Evolutionary conservation across 64 coral and sea anemone species (phyloP), one percentile per base, ranked within the genome.

Genomic region (Actinia tenebrosa): DNA sequence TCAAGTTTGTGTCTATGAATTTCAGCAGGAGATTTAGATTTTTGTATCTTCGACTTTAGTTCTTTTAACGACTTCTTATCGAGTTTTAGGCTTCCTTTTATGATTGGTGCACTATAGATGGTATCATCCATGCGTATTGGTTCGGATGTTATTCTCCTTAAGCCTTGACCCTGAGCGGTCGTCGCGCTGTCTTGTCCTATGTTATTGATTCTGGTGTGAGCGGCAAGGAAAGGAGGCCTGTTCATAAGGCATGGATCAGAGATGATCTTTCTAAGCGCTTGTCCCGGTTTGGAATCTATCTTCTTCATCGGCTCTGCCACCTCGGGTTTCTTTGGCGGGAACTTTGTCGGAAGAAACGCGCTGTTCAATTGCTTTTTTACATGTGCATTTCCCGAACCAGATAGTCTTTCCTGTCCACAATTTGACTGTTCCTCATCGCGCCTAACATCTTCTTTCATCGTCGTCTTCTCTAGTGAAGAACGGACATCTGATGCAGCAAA

Each of bases 221-320:
- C 23, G 2, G 69, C n/a, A 3, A 75, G 10, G 10, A 27, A 75
- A 10, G 69, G 69, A 30, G 69, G 69, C 3, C 26, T 30, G 27
- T 75, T 16, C 11, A 75, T 15, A 16, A 75, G 69, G 26, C 69
- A 75, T 14, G 69, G 69, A 42, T 75, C 79, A 20, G 79, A 81
- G 45, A 81, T 53, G 17, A 81, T 81, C 19, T 81, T 81, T 53
- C 79, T 81, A 23, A 81, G 79, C 16, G 17, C 50, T 16, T 81
- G 43, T 23, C 79, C 79, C 5, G 79, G 44, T 22, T 75, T 75
- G 13, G 23, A 30, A 26, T 75, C 69, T 75, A 0, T 75, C 20
- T 42, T 75, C 10, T 30, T 75, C n/a, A 16, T 2, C 27, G 10
- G 25, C 7, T 66, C 63, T 25, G 69, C 22, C 42, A 4, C 30